Conservation (phyloP, 1,140 invertebrate species). For the Scaptodrosophila lebanonensis region DNA sequence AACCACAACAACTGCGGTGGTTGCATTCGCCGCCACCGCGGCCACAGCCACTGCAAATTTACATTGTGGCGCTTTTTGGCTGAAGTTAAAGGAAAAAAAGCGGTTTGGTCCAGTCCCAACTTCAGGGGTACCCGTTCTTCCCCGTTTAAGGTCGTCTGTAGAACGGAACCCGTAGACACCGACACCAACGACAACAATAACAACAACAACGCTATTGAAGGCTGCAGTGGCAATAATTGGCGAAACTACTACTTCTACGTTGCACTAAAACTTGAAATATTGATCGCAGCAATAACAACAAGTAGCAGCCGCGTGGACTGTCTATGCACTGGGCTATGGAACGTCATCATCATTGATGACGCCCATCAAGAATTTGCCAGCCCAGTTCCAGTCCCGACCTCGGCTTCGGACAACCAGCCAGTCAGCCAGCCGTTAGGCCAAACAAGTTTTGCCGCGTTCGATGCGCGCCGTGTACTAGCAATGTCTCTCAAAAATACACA, state of each 20-base stretch:
- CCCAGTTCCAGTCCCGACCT: neutral
- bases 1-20: constrained; percentile 1
- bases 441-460: constrained; percentile 33
- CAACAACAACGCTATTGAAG: neutral
- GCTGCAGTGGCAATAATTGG: no score
- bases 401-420: neutral
- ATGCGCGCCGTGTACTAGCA: constrained; percentile 25
- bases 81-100: constrained; percentile 41
- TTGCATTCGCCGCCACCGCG: no score
- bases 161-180: constrained; percentile 55
- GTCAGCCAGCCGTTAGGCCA: constrained; percentile 11
- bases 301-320: constrained; percentile 40
- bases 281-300: constrained; percentile 12
- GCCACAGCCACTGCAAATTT: no score
- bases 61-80: no score
- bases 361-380: constrained; percentile 52
- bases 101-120: constrained; percentile 67
- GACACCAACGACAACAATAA: constrained; percentile 15
- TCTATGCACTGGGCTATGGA: constrained; percentile 34
- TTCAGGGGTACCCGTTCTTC: constrained; percentile 29
- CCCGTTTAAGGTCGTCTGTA: constrained; percentile 71
- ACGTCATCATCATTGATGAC: constrained; percentile 57
- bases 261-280: constrained; percentile 1
- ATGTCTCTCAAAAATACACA: constrained; percentile 38
- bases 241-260: neutral